Percentiles rank a stretch among this genome's conserved stretches.
phyloP scores from a whole-genome alignment of 2,113 vertebrate genomes.

The Thomomys bottae region DNA sequence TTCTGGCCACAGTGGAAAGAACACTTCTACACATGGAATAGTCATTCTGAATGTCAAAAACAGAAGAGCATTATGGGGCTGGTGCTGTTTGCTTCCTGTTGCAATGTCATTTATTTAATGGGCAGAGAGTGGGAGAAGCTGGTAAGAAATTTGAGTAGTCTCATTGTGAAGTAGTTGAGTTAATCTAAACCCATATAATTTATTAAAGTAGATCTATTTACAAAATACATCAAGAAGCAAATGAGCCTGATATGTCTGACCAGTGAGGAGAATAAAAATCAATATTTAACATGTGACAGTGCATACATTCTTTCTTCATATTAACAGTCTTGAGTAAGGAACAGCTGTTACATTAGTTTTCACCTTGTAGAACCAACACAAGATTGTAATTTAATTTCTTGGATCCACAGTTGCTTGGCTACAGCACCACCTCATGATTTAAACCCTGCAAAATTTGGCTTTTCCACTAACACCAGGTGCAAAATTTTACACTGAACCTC shows the following conservation, averaged over 20 bases:
- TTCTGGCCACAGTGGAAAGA: slow-evolving; percentile 56
- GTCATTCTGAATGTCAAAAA: slow-evolving; percentile 69
- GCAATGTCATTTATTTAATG: slow-evolving; percentile 55
- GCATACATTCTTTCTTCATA: slow-evolving; percentile 69
- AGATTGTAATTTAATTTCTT: slow-evolving; percentile 77
- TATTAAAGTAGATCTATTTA: slow-evolving; percentile 66
- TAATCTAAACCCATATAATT: slow-evolving; percentile 68
- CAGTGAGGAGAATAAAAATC: slow-evolving; percentile 64
- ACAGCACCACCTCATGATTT: slow-evolving; percentile 53
- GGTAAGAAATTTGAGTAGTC: slow-evolving; percentile 35
- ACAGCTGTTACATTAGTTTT: slow-evolving; percentile 78
- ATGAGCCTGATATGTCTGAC: slow-evolving; percentile 57
- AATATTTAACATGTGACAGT: slow-evolving; percentile 75
- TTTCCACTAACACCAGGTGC: slow-evolving; percentile 64
- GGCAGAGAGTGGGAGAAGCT: slow-evolving; percentile 50
- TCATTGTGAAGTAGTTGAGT: slow-evolving; percentile 57
- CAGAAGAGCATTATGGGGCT: slow-evolving; percentile 55
- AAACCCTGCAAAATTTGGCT: slow-evolving; percentile 66
- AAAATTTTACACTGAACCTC: slow-evolving; percentile 67
- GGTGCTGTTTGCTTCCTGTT: slow-evolving; percentile 66
- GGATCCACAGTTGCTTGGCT: slow-evolving; percentile 67
- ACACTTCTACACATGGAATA: slow-evolving; percentile 50
- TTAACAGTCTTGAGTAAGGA: slow-evolving; percentile 66
- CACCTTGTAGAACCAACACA: slow-evolving; percentile 57
- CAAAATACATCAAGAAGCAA: slow-evolving; percentile 58